Conservation (phyloP, 2,797 vertebrate genomes). For the Anniella stebbinsi region DNA sequence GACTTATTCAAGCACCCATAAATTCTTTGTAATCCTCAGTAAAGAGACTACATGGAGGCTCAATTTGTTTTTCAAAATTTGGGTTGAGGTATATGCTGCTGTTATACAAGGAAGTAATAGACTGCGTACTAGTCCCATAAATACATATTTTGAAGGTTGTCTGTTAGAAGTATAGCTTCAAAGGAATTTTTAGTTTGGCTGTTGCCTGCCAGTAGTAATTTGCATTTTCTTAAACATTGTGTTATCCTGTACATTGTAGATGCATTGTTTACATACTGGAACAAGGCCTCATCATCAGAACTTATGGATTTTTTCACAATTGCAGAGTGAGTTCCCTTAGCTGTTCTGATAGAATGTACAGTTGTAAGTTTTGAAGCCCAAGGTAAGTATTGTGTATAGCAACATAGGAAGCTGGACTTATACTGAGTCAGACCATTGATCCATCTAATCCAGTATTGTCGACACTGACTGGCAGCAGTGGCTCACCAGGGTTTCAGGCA, state of each 20-base stretch:
- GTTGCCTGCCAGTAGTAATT: background rate
- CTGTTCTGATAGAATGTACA: background rate
- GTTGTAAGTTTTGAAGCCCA: constrained; percentile 1
- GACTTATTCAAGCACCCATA: background rate
- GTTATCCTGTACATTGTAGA: constrained; percentile 79
- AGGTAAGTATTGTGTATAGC: background rate
- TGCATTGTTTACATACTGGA: constrained; percentile 96
- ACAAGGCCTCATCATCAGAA: constrained; percentile 92
- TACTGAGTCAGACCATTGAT: too few relatives aligned
- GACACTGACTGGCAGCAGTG: too few relatives aligned
- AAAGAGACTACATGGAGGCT: background rate
- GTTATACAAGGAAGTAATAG: background rate
- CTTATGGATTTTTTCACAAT: constrained; percentile 97
- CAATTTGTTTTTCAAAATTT: background rate
- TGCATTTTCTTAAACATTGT: constrained; percentile 24
- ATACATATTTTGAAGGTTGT: background rate
- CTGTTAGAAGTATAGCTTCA: background rate
- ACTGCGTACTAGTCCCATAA: background rate
- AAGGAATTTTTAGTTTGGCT: background rate
- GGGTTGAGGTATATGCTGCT: background rate
- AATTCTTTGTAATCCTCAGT: background rate
- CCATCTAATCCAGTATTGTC: too few relatives aligned
- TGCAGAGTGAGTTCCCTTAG: constrained; percentile 88
- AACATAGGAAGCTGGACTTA: background rate
- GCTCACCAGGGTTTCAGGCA: too few relatives aligned